Evolutionary conservation across 2,113 vertebrate genomes (phyloP), one percentile per base, ranked within the genome.

Genomic region (Otocyon megalotis): DNA sequence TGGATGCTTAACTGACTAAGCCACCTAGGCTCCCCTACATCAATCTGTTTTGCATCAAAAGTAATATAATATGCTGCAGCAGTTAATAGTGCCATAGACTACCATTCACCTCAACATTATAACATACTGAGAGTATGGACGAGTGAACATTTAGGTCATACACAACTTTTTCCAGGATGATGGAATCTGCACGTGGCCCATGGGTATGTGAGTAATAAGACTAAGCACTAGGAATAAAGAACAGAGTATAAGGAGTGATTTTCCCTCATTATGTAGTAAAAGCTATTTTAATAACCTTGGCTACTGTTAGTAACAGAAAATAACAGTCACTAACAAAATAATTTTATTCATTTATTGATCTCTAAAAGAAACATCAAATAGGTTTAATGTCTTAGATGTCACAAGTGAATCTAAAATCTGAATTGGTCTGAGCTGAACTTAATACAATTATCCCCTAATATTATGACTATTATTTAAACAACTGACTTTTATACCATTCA

Each of bases 21-120:
- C 17, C 67, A 69, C 32, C 17, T 8, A 69, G 32, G n/a, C 17
- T 17, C 17, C 17, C 32, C 54, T 81, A 97, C 17, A 98, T 97
- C 69, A 94, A 95, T 96, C 93, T 97, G 84, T 83, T 98, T 97
- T 96, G 95, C 97, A 98, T 83, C 95, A 97, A 94, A 98, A 88
- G 95, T 97, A 93, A 97, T 98, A 95, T 97, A 98, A 97, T 97
- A 84, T 77, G 54, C 96, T 98, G 87, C 79, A 97, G 76, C 97
- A 97, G 87, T 98, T 97, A 97, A 97, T 98, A 98, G 63, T 35
- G 81, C 69, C 91, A 79, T 85, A 96, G 74, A 2, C 0, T 96
- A 87, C 69, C 91, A 95, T 89, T 95, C 93, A 86, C 65, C 85
- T 97, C 90, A 97, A 62, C 96, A 90, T 97, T 97, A 94, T 96